phyloP scores from a whole-genome alignment of 1,140 invertebrate genomes.

The Scaptomyza hsui region DNA sequence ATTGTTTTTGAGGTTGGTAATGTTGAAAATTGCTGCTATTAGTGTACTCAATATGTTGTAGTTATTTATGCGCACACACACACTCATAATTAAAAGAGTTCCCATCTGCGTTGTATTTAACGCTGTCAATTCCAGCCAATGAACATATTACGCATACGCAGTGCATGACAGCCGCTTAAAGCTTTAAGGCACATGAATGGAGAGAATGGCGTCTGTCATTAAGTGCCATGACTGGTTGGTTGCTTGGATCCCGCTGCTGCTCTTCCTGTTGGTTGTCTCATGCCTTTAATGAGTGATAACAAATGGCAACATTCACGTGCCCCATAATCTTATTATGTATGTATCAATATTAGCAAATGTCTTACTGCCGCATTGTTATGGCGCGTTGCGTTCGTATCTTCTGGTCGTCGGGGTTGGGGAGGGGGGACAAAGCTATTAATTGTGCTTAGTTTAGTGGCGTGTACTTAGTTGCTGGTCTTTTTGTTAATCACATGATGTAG shows the following conservation, averaged over 20 bases:
- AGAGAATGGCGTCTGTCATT: constrained; percentile 41
- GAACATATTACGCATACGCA: constrained; percentile 49
- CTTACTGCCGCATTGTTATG: constrained; percentile 59
- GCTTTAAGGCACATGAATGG: constrained; percentile 30
- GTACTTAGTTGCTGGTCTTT: constrained; percentile 74
- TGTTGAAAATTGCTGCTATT: constrained; percentile 34
- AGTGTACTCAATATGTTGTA: constrained; percentile 18
- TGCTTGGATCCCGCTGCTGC: constrained; percentile 2
- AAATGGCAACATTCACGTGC: constrained; percentile 65
- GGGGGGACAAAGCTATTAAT: constrained; percentile 61
- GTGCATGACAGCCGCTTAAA: constrained; percentile 23
- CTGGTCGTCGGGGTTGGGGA: no score
- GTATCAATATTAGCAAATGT: constrained; percentile 60
- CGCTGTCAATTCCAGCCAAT: constrained; percentile 29
- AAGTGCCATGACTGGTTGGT: constrained; percentile 24
- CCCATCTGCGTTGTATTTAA: constrained; percentile 11
- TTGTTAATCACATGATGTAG: constrained; percentile 74
- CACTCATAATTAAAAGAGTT: constrained; percentile 1
- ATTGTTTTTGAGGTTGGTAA: neutral
- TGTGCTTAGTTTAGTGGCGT: constrained; percentile 70
- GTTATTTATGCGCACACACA: constrained; percentile 8
- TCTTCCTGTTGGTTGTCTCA: constrained; percentile 20
- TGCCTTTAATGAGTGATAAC: constrained; percentile 65
- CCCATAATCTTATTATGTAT: constrained; percentile 76
- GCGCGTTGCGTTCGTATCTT: constrained; percentile 16